Evolutionary conservation across 1,140 invertebrate genomes (phyloP), one percentile per base, ranked within the genome.

Genomic region (Augochlora pura): DNA sequence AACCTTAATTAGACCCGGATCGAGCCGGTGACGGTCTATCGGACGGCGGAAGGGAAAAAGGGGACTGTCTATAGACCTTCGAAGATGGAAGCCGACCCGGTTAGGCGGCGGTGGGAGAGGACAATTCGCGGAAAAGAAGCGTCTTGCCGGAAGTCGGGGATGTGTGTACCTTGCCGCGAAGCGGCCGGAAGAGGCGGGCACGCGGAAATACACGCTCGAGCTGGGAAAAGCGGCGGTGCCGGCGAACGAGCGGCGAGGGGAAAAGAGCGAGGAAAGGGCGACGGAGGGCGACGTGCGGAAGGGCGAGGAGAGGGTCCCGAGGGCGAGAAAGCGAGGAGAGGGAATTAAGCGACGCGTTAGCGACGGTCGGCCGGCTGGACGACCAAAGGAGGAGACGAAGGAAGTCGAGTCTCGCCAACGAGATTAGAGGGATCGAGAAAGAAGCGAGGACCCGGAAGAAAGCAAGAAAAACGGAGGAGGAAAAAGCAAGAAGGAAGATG

Each of bases 331-430:
- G 67, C 49, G 39, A 18, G 42, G 39, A 46, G 64, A 76, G 49
- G 21, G 65, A 60, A 76, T 68, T 60, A 76, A 76, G 4, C 39
- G 25, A 38, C 21, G 23, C 64, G 63, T 75, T 75, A 76, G 38
- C 38, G 64, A 66, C 38, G 63, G 42, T 2, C 63, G 60, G 25
- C 5, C 63, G 60, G 60, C 63, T 39, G 27, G n/a, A 49, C 25
- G 8, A 42, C 8, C 6, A 49, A 32, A 52, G 49, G 49, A 52
- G 18, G 49, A 52, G 18, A 14, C 25, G 23, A 57, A 42, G n/a
- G 62, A 64, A 32, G 62, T 10, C 7, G 25, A 74, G 18, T 2
- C 42, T 14, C 42, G 10, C 57, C 25, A 60, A 49, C 27, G 14
- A 39, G 52, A 73, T 59, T 65, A 54, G 21, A 59, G 68, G n/a